Evolutionary conservation across 2,113 vertebrate genomes (phyloP).

Genomic region (Clinocottus analis): DNA sequence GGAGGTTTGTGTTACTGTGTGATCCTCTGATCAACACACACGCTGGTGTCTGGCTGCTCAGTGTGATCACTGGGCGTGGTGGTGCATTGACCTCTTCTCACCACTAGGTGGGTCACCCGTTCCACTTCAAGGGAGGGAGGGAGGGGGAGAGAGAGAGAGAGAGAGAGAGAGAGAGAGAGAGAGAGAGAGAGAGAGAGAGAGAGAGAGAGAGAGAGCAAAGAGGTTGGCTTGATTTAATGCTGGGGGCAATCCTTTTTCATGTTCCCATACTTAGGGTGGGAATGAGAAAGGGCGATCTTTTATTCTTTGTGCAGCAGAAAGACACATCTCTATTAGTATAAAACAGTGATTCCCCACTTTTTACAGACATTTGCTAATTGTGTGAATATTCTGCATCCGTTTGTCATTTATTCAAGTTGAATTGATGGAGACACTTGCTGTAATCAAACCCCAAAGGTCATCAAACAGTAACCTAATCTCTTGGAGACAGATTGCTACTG

Average conservation of each 20-base stretch:
- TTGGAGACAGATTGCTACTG: not conserved
- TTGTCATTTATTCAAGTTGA: not conserved
- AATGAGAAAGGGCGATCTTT: not conserved
- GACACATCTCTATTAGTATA: too few relatives aligned
- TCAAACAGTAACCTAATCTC: not conserved
- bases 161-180: not conserved
- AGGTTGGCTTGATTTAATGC: constrained; percentile 26
- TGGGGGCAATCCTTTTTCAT: constrained; percentile 32
- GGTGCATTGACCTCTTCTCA: constrained; percentile 28
- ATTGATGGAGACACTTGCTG: not conserved
- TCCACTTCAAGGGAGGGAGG: constrained; percentile 31
- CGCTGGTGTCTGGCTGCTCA: not conserved
- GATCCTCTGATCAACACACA: constrained; percentile 11
- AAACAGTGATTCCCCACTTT: too few relatives aligned
- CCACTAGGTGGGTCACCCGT: constrained; percentile 65
- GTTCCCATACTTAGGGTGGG: not conserved
- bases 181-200: not conserved
- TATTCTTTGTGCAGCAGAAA: not conserved
- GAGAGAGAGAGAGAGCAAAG: not conserved
- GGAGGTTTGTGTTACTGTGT: constrained; percentile 9
- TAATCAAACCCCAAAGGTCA: not conserved
- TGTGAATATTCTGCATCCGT: not conserved
- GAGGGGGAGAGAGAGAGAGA: not conserved
- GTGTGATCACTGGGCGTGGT: constrained; percentile 51
- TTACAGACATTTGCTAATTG: not conserved